A percentile compares a stretch with the other conserved stretches of the same genome.
These are phyloP conservation scores for Trematomus loennbergii DNA, from an alignment of 2,113 vertebrate species.

Conservation along the genomic window DNA sequence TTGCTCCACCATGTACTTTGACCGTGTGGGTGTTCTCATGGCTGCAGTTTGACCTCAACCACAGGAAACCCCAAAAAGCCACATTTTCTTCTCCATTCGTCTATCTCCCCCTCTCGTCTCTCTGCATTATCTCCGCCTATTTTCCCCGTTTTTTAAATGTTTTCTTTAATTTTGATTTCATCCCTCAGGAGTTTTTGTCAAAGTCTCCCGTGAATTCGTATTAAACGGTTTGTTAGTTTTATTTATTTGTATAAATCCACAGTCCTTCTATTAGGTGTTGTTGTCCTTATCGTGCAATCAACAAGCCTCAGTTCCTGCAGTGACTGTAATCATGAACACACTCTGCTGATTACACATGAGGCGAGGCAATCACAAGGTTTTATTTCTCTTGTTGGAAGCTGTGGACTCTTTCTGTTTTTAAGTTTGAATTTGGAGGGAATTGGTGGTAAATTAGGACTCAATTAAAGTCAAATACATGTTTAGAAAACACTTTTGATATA, in stretches of 20 bases:
- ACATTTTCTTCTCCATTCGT: slow-evolving; percentile 19
- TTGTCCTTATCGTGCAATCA: slow-evolving; percentile 30
- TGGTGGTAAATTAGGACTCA: background rate
- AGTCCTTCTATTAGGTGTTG: background rate
- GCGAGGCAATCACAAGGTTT: slow-evolving; percentile 20
- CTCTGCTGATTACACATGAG: slow-evolving; percentile 46
- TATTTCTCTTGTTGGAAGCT: background rate
- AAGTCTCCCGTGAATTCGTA: background rate
- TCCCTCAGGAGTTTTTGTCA: background rate
- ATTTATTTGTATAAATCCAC: background rate
- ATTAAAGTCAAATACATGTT: no score
- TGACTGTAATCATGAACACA: slow-evolving; percentile 34
- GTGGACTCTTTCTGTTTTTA: background rate
- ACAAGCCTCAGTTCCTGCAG: slow-evolving; percentile 24
- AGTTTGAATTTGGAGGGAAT: background rate
- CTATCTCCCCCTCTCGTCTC: background rate
- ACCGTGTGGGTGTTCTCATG: slow-evolving; percentile 25
- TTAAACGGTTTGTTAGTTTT: background rate
- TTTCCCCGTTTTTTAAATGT: background rate
- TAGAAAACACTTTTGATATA: no score
- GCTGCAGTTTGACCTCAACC: slow-evolving; percentile 40
- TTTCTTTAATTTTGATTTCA: background rate
- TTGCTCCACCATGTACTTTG: no score
- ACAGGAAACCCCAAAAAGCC: slow-evolving; percentile 59
- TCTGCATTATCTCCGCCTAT: background rate